These are phyloP conservation scores for Noctua fimbriata DNA, from an alignment of 2,888 invertebrate species.

Conservation along the genomic window DNA sequence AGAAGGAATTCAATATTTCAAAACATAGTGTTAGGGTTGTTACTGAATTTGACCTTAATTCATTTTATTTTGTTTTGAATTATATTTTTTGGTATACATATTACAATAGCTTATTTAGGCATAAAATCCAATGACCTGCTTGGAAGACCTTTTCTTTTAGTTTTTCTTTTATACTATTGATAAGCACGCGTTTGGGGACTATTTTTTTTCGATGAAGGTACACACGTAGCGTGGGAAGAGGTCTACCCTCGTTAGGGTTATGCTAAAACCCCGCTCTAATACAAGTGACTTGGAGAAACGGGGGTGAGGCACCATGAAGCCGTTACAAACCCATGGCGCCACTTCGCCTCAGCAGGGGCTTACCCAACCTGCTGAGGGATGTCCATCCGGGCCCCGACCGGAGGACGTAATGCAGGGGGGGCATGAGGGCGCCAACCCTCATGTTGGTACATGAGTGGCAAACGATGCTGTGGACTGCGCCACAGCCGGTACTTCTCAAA, in stretches of 20 bases:
- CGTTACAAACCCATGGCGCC: neutral
- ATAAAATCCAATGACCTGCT: too few relatives aligned
- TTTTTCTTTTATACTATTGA: too few relatives aligned
- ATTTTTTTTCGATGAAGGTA: constrained; percentile 1
- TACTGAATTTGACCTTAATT: too few relatives aligned
- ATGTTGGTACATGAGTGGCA: constrained; percentile 1
- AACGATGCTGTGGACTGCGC: neutral
- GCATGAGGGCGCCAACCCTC: neutral
- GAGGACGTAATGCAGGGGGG: neutral
- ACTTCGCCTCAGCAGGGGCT: neutral
- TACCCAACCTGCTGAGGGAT: neutral
- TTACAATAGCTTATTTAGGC: too few relatives aligned
- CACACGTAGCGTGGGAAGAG: neutral
- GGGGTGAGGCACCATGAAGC: neutral
- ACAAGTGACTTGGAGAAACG: neutral
- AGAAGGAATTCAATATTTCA: too few relatives aligned
- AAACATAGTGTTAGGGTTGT: too few relatives aligned
- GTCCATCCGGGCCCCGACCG: neutral
- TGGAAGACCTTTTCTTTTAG: too few relatives aligned
- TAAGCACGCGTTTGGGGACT: too few relatives aligned
- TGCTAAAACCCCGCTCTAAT: neutral
- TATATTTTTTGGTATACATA: too few relatives aligned
- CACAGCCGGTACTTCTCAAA: neutral
- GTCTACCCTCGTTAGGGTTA: neutral
- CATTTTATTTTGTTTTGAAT: too few relatives aligned